Base-by-base conservation (phyloP, 2,888 invertebrate genomes). In the Torymus aiolomorphi region DNA sequence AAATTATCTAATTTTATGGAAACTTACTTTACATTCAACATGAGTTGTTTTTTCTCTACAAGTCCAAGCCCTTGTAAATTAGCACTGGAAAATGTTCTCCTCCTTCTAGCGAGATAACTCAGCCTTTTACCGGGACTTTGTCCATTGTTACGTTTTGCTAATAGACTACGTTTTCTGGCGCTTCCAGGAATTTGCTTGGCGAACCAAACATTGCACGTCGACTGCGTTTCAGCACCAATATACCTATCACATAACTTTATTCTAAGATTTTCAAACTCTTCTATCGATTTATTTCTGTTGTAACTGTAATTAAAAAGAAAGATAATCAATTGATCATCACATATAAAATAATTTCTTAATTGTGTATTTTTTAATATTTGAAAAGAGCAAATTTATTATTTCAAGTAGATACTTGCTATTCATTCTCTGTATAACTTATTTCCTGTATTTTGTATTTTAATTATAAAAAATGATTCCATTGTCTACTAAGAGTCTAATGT, bases 111-210 rank as follows among this genome's bases (percentile, higher is more conserved):
- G 85, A 96, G 91, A 87, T 96, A 96, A 79, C 95, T 96, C 18
- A 96, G 89, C 8, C 96, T 92, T 80, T 95, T 93, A 0, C 96
- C 96, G 0, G 96, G 96, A 1, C 96, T 96, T 87, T 95, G 91
- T 4, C 91, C 91, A 51, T 91, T 88, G 81, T 87, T 87, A 78
- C 91, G 90, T 92, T 93, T 93, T 81, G 93, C 92, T 52, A 94
- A 91, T 80, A 93, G 87, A 57, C 93, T 90, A 69, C 93, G 90
- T 86, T 94, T 94, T 86, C 93, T 93, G 13, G 94, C 94, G 87
- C 94, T 95, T 80, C 92, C 92, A 0, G 94, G 93, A 0, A 92
- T 91, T 83, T 92, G 92, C 77, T 92, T 89, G 1, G 93, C 93
- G 70, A 88, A 89, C 86, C 94, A 94, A 16, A 93, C 91, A 70